Evolutionary conservation across 2,888 invertebrate species (phyloP), one percentile per base, ranked within the genome.

Genomic region (Dolichopus griseipennis): DNA sequence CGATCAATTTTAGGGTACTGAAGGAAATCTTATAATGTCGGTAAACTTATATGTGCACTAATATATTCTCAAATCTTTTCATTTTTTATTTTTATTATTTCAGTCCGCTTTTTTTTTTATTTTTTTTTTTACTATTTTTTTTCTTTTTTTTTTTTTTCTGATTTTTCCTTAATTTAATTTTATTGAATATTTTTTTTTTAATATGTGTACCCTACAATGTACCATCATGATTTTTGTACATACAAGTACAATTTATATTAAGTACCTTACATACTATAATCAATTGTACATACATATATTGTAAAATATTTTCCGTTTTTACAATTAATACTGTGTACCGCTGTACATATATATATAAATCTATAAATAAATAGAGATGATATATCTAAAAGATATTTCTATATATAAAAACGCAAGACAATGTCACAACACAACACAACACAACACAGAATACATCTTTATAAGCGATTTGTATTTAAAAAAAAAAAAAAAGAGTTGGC

Each of bases 31-130:
- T 69, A 68, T 70, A 68, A 67, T 68, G 64, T 65, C 67, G 68
- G 27, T 68, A 67, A 61, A 67, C 65, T 70, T 70, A 70, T 70
- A 70, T 70, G 65, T 69, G 66, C 68, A 69, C 68, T 61, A 69
- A 69, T 43, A 69, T 68, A 37, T 66, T 18, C 21, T n/a, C 65
- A 52, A 43, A 52, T 52, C n/a, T 52, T 52, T 15, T 18, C 9
- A 15, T 52, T 52, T 18, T 10, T 2, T 18, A 52, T 12, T 12
- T 52, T 52, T 52, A 18, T n/a, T n/a, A n/a, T n/a, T n/a, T n/a
- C n/a, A n/a, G n/a, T n/a, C n/a, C n/a, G n/a, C n/a, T 52, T 52
- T 52, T 52, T 41, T 15, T 15, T 41, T 41, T 41, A 6, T 41
- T 7, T 41, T 12, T 2, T 41, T 12, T 4, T 41, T 7, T 41